Conservation (phyloP, 64 coral and sea anemone species). For the Orbicella faveolata region DNA sequence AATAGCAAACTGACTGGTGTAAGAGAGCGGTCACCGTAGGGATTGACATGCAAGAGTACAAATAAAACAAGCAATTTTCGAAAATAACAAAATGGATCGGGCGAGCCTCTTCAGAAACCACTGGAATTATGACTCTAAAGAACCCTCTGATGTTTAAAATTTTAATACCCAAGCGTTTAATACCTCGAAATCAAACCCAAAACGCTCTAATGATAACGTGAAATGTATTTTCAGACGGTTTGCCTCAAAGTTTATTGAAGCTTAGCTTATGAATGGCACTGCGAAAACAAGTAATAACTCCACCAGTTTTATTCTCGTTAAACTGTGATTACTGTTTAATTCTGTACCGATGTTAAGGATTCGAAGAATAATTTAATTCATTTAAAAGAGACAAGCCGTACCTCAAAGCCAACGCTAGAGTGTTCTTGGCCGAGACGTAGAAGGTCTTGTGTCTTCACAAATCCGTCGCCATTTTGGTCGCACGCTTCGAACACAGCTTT, state of each 20-base stretch:
- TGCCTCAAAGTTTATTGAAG: too few species aligned
- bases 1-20: slow-evolving; percentile 14
- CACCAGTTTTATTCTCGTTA: not conserved
- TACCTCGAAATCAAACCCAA: not conserved
- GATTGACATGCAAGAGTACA: not conserved
- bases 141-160: not conserved
- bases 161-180: not conserved
- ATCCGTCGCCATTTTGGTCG: slow-evolving; percentile 99
- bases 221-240: not conserved
- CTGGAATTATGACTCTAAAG: not conserved
- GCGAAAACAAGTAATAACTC: not conserved
- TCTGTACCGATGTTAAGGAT: not conserved
- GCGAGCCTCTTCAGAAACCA: not conserved
- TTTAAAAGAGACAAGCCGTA: slow-evolving; percentile 11
- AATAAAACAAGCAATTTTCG: slow-evolving; percentile 4
- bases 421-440: slow-evolving; percentile 78
- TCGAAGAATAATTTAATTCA: slow-evolving; percentile 15
- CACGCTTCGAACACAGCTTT: slow-evolving; percentile 94
- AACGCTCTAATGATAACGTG: not conserved
- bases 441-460: slow-evolving; percentile 94
- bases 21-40: not conserved
- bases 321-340: not conserved
- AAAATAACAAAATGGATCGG: not conserved
- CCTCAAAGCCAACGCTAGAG: slow-evolving; percentile 67
- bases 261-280: not conserved